phyloP scores from a whole-genome alignment of 2,113 vertebrate species.

The Gracilinanus agilis region DNA sequence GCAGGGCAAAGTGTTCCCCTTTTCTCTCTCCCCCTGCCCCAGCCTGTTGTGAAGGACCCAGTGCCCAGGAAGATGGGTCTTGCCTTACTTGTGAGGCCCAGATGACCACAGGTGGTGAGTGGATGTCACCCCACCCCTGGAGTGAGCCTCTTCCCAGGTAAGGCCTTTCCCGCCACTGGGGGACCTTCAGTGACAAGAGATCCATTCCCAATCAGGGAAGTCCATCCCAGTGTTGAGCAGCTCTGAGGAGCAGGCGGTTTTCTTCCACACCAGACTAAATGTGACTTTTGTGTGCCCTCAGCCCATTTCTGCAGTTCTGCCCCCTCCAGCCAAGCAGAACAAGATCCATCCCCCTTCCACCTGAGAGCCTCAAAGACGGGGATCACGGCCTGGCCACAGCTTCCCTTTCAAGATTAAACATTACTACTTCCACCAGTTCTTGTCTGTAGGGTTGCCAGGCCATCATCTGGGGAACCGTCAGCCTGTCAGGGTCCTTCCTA shows the following conservation, averaged over 20 bases:
- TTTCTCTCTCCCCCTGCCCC: not conserved
- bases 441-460: too few species aligned
- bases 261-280: too few species aligned
- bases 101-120: not conserved
- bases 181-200: too few species aligned
- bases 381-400: too few species aligned
- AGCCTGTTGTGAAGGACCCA: slow-evolving; percentile 18
- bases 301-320: not conserved
- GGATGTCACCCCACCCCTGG: slow-evolving; percentile 30
- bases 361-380: not conserved
- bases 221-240: too few species aligned
- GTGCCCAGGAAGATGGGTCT: not conserved
- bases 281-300: too few species aligned
- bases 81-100: not conserved
- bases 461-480: not conserved
- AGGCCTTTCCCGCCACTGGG: not conserved
- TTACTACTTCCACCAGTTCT: too few species aligned
- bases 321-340: not conserved
- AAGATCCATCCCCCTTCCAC: too few species aligned
- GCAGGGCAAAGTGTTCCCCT: not conserved
- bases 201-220: too few species aligned
- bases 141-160: slow-evolving; percentile 54
- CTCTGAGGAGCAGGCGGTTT: too few species aligned
- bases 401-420: too few species aligned
- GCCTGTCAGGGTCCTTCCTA: not conserved